These are phyloP conservation scores for Centropristis striata DNA, from an alignment of 2,113 vertebrate genomes.

Conservation along the genomic window DNA sequence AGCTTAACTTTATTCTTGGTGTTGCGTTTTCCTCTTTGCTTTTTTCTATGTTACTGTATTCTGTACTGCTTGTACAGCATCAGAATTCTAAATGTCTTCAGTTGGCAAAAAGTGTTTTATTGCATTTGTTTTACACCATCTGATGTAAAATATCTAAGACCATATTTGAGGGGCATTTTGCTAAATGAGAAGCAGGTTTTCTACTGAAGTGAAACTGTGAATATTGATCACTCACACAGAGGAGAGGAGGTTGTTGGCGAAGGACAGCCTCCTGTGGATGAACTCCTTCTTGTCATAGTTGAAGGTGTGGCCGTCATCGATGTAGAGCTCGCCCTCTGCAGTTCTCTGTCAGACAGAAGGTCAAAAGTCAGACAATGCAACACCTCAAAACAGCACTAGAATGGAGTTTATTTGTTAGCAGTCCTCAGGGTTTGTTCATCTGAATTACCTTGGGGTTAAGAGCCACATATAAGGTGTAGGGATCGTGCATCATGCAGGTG, in stretches of 20 bases:
- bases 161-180: not conserved
- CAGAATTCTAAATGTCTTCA: no score
- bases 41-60: no score
- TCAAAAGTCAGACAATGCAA: not conserved
- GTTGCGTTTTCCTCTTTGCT: no score
- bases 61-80: no score
- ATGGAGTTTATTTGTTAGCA: not conserved
- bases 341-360: conserved; percentile 80
- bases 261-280: conserved; percentile 87
- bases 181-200: not conserved
- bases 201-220: not conserved
- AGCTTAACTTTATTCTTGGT: no score
- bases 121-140: no score
- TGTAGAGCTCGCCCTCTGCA: conserved; percentile 90
- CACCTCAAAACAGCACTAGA: not conserved
- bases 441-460: conserved; percentile 85
- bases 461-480: conserved; percentile 91
- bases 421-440: not conserved
- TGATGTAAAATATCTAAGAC: not conserved
- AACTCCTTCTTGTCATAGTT: conserved; percentile 88
- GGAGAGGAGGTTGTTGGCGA: conserved; percentile 85
- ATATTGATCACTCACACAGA: conserved; percentile 83
- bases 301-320: conserved; percentile 92
- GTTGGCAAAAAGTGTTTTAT: no score
- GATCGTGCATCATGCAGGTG: conserved; percentile 90